A percentile compares a stretch with the other conserved stretches of the same genome.
phyloP scores from a whole-genome alignment of 1,140 invertebrate genomes.

The Formica exsecta region DNA sequence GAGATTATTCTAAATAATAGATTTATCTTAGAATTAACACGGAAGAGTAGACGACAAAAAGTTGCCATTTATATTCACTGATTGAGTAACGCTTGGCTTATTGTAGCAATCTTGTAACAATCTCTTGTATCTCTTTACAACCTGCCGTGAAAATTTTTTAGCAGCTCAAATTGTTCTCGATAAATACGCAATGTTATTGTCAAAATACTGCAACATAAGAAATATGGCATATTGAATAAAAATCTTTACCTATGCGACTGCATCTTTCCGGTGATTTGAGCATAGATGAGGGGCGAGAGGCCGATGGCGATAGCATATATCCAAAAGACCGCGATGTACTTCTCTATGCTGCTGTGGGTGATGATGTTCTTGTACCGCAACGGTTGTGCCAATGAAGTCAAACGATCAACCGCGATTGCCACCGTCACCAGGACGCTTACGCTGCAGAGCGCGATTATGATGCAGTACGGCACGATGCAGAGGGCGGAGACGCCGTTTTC shows the following conservation, averaged over 20 bases:
- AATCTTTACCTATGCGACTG: slow-evolving; percentile 75
- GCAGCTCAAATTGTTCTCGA: neutral
- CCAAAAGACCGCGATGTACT: slow-evolving; percentile 89
- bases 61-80: neutral
- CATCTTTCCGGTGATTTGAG: slow-evolving; percentile 78
- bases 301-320: slow-evolving; percentile 88
- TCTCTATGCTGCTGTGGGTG: slow-evolving; percentile 88
- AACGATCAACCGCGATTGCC: slow-evolving; percentile 89
- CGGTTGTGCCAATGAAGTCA: slow-evolving; percentile 89
- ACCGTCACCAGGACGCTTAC: slow-evolving; percentile 89
- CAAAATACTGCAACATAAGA: neutral
- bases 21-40: neutral
- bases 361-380: slow-evolving; percentile 89
- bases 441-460: slow-evolving; percentile 89
- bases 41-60: neutral
- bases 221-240: neutral
- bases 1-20: slow-evolving; percentile 2
- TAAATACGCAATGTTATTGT: neutral
- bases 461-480: slow-evolving; percentile 88
- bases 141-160: neutral
- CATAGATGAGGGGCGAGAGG: slow-evolving; percentile 87
- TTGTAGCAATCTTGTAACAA: neutral
- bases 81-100: neutral
- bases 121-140: neutral
- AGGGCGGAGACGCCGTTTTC: slow-evolving; percentile 83